Conservation (phyloP, 2,888 invertebrate genomes). For the Drosophila suboccidentalis region DNA sequence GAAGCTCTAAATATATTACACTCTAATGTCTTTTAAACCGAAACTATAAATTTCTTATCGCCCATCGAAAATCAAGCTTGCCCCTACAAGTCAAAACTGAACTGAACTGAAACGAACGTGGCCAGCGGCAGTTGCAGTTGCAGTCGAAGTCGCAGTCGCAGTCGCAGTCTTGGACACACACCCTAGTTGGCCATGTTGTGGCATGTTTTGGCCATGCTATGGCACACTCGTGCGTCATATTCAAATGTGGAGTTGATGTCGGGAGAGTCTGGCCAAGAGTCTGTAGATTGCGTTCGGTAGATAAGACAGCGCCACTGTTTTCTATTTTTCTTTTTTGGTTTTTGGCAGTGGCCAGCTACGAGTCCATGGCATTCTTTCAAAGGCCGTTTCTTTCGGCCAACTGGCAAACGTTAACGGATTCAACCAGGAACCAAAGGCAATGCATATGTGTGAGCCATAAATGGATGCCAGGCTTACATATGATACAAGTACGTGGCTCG, state of each 20-base stretch:
- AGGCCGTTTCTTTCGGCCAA: slow-evolving; percentile 63
- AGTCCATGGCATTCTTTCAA: slow-evolving; percentile 72
- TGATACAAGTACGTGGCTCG: slow-evolving; percentile 12
- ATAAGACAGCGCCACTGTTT: slow-evolving; percentile 79
- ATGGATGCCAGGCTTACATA: slow-evolving; percentile 53
- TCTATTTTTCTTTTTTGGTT: background rate
- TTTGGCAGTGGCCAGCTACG: slow-evolving; percentile 19
- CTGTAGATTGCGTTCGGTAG: slow-evolving; percentile 74
- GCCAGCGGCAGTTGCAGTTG: slow-evolving; percentile 54
- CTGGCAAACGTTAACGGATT: slow-evolving; percentile 57
- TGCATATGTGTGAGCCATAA: slow-evolving; percentile 54
- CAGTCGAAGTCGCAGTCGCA: slow-evolving; percentile 20
- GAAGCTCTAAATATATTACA: slow-evolving; percentile 77
- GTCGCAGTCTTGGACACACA: slow-evolving; percentile 61
- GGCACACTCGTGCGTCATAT: slow-evolving; percentile 79
- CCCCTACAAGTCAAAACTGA: slow-evolving; percentile 71
- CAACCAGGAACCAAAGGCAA: slow-evolving; percentile 63
- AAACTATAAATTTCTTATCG: slow-evolving; percentile 80
- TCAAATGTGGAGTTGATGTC: slow-evolving; percentile 71
- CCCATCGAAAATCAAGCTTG: slow-evolving; percentile 78
- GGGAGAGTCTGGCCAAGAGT: slow-evolving; percentile 47
- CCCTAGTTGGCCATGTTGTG: slow-evolving; percentile 71
- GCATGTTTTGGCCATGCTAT: slow-evolving; percentile 10
- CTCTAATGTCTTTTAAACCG: slow-evolving; percentile 82
- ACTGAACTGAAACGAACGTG: slow-evolving; percentile 40